Evolutionary conservation across 2,888 invertebrate genomes (phyloP).

Genomic region (Rosalia funebris): DNA sequence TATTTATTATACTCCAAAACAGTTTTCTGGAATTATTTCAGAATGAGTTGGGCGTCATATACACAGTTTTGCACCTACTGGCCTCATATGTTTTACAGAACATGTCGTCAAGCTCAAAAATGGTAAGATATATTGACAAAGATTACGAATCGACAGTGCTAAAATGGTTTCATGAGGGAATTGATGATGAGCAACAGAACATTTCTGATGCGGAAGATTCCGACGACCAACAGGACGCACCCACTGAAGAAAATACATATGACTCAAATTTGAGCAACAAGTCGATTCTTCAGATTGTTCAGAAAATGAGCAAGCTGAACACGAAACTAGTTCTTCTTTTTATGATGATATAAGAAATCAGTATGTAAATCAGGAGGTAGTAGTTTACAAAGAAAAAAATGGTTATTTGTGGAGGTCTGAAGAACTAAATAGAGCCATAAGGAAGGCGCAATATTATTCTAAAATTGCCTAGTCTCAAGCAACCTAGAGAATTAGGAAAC

Average conservation of each 20-base stretch:
- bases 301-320: background rate
- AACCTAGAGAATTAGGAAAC: background rate
- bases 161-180: background rate
- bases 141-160: constrained; percentile 2
- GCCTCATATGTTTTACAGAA: background rate
- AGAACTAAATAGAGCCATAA: constrained; percentile 5
- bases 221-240: no score
- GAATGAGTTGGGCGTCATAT: no score
- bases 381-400: constrained; percentile 8
- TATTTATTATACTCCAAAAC: no score
- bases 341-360: background rate
- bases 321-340: constrained; percentile 10
- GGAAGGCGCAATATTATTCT: background rate
- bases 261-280: constrained; percentile 10
- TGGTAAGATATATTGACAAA: constrained; percentile 7
- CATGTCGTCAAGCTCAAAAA: background rate
- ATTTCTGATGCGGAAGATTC: background rate
- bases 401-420: background rate
- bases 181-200: background rate
- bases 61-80: no score
- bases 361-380: constrained; percentile 1
- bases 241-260: no score
- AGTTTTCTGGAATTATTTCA: no score
- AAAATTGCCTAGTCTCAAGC: constrained; percentile 6
- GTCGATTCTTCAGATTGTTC: background rate